These are phyloP conservation scores for Procavia capensis DNA, from an alignment of 2,113 vertebrate species.

Conservation along the genomic window DNA sequence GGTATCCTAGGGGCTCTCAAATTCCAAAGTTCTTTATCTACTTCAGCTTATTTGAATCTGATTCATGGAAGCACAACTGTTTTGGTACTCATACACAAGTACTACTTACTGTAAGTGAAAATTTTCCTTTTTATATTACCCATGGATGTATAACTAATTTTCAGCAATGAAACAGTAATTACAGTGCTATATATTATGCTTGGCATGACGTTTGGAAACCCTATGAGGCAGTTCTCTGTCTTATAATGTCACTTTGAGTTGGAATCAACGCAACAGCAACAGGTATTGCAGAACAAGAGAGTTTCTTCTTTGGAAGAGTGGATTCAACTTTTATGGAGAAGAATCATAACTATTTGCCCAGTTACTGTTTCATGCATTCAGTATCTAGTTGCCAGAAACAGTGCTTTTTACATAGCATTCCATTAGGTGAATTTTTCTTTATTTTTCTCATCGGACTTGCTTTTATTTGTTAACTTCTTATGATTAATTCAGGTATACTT, in stretches of 20 bases:
- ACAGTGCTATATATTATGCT: background rate
- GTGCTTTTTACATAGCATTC: background rate
- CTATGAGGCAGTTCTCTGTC: background rate
- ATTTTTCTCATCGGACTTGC: background rate
- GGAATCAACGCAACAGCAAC: background rate
- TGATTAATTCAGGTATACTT: background rate
- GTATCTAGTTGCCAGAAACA: background rate
- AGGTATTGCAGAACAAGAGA: background rate
- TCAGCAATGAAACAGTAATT: background rate
- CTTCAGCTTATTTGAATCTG: background rate
- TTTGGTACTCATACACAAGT: background rate
- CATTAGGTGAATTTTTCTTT: background rate
- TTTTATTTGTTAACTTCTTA: background rate
- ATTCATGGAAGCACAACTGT: background rate
- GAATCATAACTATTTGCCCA: background rate
- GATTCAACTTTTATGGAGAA: background rate
- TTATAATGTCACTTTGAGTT: background rate
- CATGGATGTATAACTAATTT: background rate
- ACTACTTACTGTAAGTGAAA: background rate
- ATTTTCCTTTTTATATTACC: background rate
- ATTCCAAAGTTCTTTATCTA: background rate
- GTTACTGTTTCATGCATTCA: background rate
- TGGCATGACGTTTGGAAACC: background rate
- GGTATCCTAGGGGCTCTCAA: background rate
- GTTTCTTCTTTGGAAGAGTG: background rate